A percentile compares a stretch with the other conserved stretches of the same genome.
Conservation (phyloP, 2,113 vertebrate species). For the Lichenostomus cassidix region DNA sequence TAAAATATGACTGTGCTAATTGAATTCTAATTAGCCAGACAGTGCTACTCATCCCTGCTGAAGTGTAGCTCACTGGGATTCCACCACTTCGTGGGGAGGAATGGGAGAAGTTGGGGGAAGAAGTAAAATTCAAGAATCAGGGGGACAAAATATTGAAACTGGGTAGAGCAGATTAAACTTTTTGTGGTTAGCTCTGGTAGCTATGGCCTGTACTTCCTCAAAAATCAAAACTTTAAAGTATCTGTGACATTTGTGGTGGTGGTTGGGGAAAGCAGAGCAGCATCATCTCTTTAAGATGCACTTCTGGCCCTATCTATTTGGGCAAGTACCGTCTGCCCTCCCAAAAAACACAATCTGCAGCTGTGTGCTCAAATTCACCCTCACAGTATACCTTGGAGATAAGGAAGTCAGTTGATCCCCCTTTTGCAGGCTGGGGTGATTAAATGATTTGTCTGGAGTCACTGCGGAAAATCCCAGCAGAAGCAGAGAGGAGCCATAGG, state of each 20-base stretch:
- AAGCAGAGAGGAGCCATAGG: not conserved
- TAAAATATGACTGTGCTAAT: not conserved
- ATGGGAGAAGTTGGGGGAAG: not conserved
- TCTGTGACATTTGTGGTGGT: not conserved
- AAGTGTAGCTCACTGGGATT: not conserved
- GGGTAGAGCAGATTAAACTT: not conserved
- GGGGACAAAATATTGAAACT: not conserved
- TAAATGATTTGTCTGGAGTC: not conserved
- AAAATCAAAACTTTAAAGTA: not conserved
- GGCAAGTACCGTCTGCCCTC: not conserved
- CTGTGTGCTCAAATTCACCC: not conserved
- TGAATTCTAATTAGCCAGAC: not conserved
- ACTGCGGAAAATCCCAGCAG: not conserved
- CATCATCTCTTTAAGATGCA: accelerated
- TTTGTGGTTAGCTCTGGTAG: not conserved
- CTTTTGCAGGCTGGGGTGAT: not conserved
- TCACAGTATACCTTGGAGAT: not conserved
- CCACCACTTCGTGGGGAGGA: not conserved
- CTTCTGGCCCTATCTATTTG: not conserved
- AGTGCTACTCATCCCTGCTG: not conserved
- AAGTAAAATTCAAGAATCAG: not conserved
- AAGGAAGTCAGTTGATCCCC: not conserved
- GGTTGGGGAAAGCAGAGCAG: not conserved
- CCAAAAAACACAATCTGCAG: not conserved
- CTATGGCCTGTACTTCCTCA: not conserved